Evolutionary conservation across 2,113 vertebrate species (phyloP).

Genomic region (Neogobius melanostomus): DNA sequence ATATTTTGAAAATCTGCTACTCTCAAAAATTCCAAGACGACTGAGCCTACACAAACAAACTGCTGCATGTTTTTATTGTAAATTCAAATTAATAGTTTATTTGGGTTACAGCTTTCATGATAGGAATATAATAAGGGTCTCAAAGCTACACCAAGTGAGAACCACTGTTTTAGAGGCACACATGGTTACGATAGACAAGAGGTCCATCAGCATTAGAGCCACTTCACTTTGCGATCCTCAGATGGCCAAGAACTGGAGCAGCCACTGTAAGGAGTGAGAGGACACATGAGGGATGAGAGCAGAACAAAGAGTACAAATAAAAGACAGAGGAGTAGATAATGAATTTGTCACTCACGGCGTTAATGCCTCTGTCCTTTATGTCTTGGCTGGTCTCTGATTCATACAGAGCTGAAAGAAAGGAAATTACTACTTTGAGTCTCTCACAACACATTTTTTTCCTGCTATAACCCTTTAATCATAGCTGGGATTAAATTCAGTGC

Average conservation of each 20-base stretch:
- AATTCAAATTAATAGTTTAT: no score
- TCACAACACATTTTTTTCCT: neutral
- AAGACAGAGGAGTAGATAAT: neutral
- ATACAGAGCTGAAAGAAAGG: constrained; percentile 68
- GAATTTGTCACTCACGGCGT: constrained; percentile 66
- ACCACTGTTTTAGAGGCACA: no score
- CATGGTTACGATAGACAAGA: no score
- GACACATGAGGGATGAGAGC: neutral
- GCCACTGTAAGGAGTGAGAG: constrained; percentile 65
- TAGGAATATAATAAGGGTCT: no score
- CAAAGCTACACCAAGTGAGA: no score
- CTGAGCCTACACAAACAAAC: no score
- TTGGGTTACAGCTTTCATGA: no score
- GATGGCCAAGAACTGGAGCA: constrained; percentile 70
- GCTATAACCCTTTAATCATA: neutral
- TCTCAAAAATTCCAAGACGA: no score
- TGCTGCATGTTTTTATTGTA: no score
- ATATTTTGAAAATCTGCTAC: no score
- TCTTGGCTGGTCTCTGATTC: constrained; percentile 71
- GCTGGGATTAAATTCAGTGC: no score
- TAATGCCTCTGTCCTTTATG: constrained; percentile 76
- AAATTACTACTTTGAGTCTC: constrained; percentile 13
- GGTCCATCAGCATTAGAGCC: neutral
- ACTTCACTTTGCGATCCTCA: constrained; percentile 44
- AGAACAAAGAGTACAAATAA: neutral